These are phyloP conservation scores for Dolichomitus sp. DNA, from an alignment of 2,888 invertebrate genomes.

Conservation along the genomic window DNA sequence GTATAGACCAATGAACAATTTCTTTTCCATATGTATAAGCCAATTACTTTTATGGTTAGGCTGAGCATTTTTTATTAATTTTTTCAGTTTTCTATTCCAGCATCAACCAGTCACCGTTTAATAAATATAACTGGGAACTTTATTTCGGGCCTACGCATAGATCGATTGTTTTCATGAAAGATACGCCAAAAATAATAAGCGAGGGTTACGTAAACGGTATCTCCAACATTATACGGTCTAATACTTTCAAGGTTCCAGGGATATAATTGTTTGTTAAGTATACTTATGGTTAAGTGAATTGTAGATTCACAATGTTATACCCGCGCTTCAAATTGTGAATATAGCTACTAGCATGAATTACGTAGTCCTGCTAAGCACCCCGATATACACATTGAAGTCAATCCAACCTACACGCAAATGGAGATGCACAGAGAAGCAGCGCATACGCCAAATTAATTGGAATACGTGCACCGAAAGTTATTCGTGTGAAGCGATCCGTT, in stretches of 20 bases:
- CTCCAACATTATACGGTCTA: background rate
- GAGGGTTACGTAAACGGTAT: background rate
- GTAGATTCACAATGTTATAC: background rate
- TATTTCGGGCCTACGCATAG: no score
- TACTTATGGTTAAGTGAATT: background rate
- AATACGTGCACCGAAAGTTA: slow-evolving; percentile 39
- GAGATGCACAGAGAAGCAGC: slow-evolving; percentile 28
- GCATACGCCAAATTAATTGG: slow-evolving; percentile 52
- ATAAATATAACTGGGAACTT: no score
- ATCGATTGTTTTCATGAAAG: no score
- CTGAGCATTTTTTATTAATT: no score
- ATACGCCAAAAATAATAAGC: no score
- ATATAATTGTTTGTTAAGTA: background rate
- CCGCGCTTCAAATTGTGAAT: background rate
- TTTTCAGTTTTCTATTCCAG: no score
- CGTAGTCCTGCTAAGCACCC: background rate
- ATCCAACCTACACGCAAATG: background rate
- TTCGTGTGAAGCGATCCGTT: slow-evolving; percentile 22
- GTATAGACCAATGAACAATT: no score
- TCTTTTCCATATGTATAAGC: no score
- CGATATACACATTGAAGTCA: slow-evolving; percentile 5
- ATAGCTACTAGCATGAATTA: background rate
- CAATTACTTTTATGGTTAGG: no score
- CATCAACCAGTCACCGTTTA: no score
- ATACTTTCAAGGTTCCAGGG: background rate